Percentiles rank a stretch among this genome's conserved stretches.
Evolutionary conservation across 2,888 invertebrate genomes (phyloP).

Genomic region (Liodrosophila aerea): DNA sequence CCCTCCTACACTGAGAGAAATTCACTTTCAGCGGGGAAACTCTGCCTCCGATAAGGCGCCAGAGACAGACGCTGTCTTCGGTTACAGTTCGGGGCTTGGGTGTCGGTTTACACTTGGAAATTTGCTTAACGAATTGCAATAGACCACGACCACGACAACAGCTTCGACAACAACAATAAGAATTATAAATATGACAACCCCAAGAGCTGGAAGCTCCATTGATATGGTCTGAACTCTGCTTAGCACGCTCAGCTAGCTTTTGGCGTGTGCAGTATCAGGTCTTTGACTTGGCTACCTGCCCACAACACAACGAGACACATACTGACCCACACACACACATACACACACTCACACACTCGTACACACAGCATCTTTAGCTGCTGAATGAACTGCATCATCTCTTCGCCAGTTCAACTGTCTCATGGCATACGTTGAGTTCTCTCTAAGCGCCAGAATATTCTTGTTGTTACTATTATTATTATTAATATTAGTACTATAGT

Average conservation of each 20-base stretch:
- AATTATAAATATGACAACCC: conserved; percentile 12
- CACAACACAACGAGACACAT: conserved; percentile 27
- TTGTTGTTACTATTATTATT: too few species aligned
- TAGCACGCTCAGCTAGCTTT: conserved; percentile 61
- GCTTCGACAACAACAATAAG: conserved; percentile 8
- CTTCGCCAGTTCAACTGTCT: too few species aligned
- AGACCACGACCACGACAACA: conserved; percentile 27
- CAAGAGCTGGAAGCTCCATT: conserved; percentile 31
- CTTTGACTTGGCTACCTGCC: conserved; percentile 66
- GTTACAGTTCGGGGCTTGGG: conserved; percentile 29
- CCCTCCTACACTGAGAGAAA: conserved; percentile 5
- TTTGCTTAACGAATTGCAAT: conserved; percentile 56
- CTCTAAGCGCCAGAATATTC: too few species aligned
- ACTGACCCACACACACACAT: neutral
- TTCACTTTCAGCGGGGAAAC: conserved; percentile 5
- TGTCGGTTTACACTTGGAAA: conserved; percentile 57
- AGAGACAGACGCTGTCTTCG: conserved; percentile 30
- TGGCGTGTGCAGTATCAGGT: conserved; percentile 73
- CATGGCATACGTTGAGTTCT: too few species aligned
- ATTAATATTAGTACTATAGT: too few species aligned
- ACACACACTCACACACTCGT: neutral
- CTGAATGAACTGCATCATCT: too few species aligned
- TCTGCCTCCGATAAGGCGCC: conserved; percentile 28
- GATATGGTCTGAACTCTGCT: conserved; percentile 48
- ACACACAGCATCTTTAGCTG: neutral